phyloP scores from a whole-genome alignment of 2,888 invertebrate genomes.

The Chesias legatella region DNA sequence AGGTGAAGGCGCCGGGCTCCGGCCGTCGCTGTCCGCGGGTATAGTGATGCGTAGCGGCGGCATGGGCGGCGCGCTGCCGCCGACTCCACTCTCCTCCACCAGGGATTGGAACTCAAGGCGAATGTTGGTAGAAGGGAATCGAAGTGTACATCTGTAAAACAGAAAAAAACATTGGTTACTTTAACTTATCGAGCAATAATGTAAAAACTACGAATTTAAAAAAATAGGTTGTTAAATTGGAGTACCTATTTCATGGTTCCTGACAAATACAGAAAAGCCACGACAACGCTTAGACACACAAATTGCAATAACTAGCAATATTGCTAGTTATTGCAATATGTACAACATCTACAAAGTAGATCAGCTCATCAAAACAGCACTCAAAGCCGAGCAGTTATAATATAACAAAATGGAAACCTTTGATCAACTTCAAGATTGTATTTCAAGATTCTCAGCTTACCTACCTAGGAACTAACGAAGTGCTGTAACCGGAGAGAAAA shows the following conservation, averaged over 20 bases:
- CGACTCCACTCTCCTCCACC: slow-evolving; percentile 85
- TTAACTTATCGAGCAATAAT: background rate
- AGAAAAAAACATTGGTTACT: background rate
- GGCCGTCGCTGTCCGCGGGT: slow-evolving; percentile 84
- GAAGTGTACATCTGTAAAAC: slow-evolving; percentile 91
- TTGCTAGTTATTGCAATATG: too few species aligned
- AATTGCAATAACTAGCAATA: too few species aligned
- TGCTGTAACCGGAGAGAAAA: background rate
- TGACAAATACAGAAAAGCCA: too few species aligned
- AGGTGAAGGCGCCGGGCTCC: slow-evolving; percentile 95
- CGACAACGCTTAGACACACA: too few species aligned
- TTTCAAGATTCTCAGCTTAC: background rate
- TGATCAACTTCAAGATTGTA: background rate
- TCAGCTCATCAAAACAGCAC: too few species aligned
- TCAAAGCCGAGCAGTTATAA: too few species aligned
- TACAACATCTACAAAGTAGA: too few species aligned
- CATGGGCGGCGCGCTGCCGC: slow-evolving; percentile 74
- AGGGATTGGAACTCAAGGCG: slow-evolving; percentile 96
- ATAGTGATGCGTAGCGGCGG: slow-evolving; percentile 93
- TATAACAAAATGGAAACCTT: too few species aligned
- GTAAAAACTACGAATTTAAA: too few species aligned
- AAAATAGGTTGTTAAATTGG: too few species aligned
- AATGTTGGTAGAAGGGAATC: slow-evolving; percentile 98
- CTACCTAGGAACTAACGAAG: background rate
- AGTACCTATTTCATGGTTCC: too few species aligned